Percentiles rank a stretch among this genome's conserved stretches.
phyloP scores from a whole-genome alignment of 2,888 invertebrate species.

The Agrotis puta region DNA sequence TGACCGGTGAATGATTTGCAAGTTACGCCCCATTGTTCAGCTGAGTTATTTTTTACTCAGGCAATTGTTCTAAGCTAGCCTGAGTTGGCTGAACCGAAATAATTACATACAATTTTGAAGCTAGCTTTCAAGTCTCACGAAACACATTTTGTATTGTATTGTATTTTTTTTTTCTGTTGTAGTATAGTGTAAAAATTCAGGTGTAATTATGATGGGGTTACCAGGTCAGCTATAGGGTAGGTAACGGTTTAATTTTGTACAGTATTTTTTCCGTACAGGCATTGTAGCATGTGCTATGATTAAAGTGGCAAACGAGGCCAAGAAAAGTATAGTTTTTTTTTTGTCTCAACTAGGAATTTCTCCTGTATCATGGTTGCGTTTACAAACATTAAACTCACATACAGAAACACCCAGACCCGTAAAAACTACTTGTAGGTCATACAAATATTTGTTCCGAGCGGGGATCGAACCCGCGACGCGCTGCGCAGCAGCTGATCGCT shows the following conservation, averaged over 20 bases:
- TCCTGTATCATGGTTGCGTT: too few relatives aligned
- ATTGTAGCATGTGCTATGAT: neutral
- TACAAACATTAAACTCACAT: too few relatives aligned
- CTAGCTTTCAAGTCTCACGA: slow-evolving; percentile 41
- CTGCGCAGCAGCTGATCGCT: too few relatives aligned
- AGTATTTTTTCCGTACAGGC: neutral
- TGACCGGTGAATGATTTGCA: slow-evolving; percentile 70
- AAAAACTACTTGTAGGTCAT: too few relatives aligned
- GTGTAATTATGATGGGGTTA: slow-evolving; percentile 29
- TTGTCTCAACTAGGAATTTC: too few relatives aligned
- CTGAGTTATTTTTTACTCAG: slow-evolving; percentile 49
- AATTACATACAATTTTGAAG: slow-evolving; percentile 54
- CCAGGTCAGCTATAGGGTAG: slow-evolving; percentile 42
- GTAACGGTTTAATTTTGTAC: neutral
- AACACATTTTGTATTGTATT: slow-evolving; percentile 35
- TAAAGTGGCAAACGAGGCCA: neutral
- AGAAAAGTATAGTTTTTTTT: too few relatives aligned
- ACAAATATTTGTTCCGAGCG: too few relatives aligned
- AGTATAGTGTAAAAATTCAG: slow-evolving; percentile 8
- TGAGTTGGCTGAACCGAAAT: slow-evolving; percentile 48
- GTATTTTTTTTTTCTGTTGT: slow-evolving; percentile 30
- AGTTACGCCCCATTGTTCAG: slow-evolving; percentile 61
- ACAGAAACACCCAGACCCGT: too few relatives aligned
- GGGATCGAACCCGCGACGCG: too few relatives aligned
- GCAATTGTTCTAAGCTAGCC: slow-evolving; percentile 41